Base-by-base conservation (phyloP, 1,140 invertebrate species). In the Bombus confusus region DNA sequence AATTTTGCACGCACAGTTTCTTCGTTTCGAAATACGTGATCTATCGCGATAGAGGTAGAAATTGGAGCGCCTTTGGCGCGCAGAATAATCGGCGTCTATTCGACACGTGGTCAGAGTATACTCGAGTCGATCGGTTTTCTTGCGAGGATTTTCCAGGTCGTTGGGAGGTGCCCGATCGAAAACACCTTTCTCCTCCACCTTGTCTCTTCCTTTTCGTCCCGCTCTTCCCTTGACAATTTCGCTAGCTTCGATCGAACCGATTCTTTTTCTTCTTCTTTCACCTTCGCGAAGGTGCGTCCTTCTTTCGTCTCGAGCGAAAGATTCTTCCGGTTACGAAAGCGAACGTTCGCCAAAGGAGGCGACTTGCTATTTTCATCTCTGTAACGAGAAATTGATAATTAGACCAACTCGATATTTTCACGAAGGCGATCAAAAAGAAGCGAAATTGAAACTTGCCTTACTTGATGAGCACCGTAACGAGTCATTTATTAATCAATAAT, bases 91-190 rank as follows among this genome's bases (percentile, higher is more conserved):
- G 1, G 0, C 6, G 15, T 47, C 47, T 52, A 6, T 6, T 31
- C 62, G 15, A 18, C 4, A 18, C n/a, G 2, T 18, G 13, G 64
- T 3, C 31, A 9, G 5, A 68, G 22, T 4, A 25, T 25, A 15
- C 25, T 15, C 25, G 10, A 76, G 52, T 34, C 18, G 43, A 73
- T 79, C 37, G n/a, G 41, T 87, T 86, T 87, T 78, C 84, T 86
- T 34, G 69, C 57, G 59, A 57, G 22, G 66, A 74, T 28, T 88
- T 88, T 88, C 41, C 86, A 87, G 87, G 74, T 88, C 86, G 74
- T 8, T 57, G 59, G 34, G 59, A 78, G 83, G 71, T 68, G 39
- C 64, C 47, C 79, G 39, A 76, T 87, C 52, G 86, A 39, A n/a
- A 72, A 41, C 39, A 72, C 39, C 39, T 41, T 72, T 72, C 69